Evolutionary conservation across 1,140 invertebrate species (phyloP), one percentile per base, ranked within the genome.

Genomic region (Akabosia matsudoensis): DNA sequence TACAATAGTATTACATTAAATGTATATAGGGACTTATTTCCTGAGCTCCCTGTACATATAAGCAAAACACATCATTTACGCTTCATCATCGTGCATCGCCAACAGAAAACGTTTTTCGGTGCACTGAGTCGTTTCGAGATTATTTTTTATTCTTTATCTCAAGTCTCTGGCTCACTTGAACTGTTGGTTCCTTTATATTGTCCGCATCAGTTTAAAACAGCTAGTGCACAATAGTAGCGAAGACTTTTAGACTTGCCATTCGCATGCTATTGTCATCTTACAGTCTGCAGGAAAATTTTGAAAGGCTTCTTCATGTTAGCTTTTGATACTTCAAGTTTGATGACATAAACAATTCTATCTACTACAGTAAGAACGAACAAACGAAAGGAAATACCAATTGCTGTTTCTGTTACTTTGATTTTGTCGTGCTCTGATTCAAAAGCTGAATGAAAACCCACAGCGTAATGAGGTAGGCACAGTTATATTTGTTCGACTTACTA

Each of bases 401-500:
- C 18, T 10, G 37, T 7, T 45, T 45, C 37, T 45, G 7, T 45
- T 45, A 45, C 24, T 56, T 30, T 28, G 28, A 67, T 67, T 67
- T 67, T 67, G 28, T 67, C 61, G 61, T 67, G 61, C 61, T 67
- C 61, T 67, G 61, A 67, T 67, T 67, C 28, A 67, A 30, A 67
- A 67, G 30, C 31, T 67, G 26, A 67, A 67, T 67, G 37, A 45
- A 45, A 7, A 45, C 37, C 13, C 13, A 31, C 22, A 67, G 3
- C 7, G 31, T 30, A 22, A 56, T 24, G 54, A 56, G 14, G 54
- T n/a, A n/a, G 54, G 18, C 18, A 18, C 37, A n/a, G n/a, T n/a
- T n/a, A n/a, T n/a, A n/a, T n/a, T n/a, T n/a, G n/a, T 18, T 45
- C 37, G 18, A 45, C 18, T 7, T 10, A 45, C 7, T 45, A 10